Evolutionary conservation across 2,797 vertebrate species (phyloP).

Genomic region (Rallus crepitans): DNA sequence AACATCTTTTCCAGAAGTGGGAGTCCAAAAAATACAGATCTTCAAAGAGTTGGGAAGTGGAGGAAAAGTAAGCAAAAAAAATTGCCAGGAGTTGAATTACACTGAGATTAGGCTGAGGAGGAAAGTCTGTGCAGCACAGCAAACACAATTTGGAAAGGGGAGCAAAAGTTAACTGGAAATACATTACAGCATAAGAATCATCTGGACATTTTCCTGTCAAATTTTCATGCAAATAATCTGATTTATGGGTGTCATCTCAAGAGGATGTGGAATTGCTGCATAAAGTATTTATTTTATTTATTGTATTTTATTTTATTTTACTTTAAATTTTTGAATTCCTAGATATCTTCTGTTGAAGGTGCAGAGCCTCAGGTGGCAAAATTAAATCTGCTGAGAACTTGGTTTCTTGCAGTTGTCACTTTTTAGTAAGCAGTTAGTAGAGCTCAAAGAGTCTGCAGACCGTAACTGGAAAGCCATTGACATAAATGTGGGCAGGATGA

Average conservation of each 20-base stretch:
- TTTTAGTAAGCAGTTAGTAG: neutral
- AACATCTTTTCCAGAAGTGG: neutral
- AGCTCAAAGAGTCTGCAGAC: neutral
- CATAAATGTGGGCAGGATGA: neutral
- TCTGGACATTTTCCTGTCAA: conserved; percentile 46
- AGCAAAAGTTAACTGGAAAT: conserved; percentile 19
- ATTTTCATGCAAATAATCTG: conserved; percentile 26
- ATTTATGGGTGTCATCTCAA: neutral
- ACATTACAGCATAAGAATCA: neutral
- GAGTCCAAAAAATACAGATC: conserved; percentile 1
- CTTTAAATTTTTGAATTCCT: neutral
- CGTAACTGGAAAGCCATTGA: neutral
- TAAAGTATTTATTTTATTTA: neutral
- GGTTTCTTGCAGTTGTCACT: neutral
- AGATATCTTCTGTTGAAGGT: neutral
- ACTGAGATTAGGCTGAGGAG: conserved; percentile 8
- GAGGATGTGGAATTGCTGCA: neutral
- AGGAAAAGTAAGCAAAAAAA: conserved; percentile 26
- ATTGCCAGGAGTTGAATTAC: neutral
- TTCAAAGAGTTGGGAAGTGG: conserved; percentile 34
- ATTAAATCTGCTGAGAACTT: neutral
- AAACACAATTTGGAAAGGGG: conserved; percentile 3
- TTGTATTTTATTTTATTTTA: neutral
- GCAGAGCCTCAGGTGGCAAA: neutral
- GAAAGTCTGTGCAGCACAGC: neutral